phyloP scores from a whole-genome alignment of 2,113 vertebrate genomes.

The Pelodiscus sinensis region DNA sequence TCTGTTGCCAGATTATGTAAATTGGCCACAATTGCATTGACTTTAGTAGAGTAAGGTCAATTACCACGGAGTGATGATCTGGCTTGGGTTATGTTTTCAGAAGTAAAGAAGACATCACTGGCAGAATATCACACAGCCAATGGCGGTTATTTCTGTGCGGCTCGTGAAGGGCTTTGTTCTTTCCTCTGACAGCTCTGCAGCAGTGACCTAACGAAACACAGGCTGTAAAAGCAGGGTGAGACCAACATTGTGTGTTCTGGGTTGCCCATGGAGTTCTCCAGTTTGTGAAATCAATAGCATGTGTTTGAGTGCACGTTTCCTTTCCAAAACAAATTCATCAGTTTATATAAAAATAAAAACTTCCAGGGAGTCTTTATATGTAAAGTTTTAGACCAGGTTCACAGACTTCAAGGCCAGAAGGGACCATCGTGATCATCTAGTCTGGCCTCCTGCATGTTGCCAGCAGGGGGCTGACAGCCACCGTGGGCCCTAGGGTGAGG shows the following conservation, averaged over 20 bases:
- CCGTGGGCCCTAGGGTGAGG: no score
- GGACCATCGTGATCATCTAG: not conserved
- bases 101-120: not conserved
- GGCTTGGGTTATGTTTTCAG: not conserved
- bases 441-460: not conserved
- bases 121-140: not conserved
- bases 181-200: not conserved
- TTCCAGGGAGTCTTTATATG: not conserved
- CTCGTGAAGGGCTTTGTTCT: not conserved
- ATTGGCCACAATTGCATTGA: not conserved
- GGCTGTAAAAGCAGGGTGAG: not conserved
- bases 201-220: not conserved
- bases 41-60: not conserved
- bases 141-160: no score
- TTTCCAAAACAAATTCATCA: not conserved
- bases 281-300: not conserved
- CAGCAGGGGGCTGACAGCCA: no score
- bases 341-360: not conserved
- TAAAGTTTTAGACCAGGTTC: not conserved
- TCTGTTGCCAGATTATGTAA: fast-evolving
- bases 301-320: not conserved
- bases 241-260: not conserved
- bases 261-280: not conserved
- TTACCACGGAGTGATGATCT: not conserved
- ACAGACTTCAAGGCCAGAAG: not conserved